These are phyloP conservation scores for Acholoe squamosa DNA, from an alignment of 2,888 invertebrate genomes.

Conservation along the genomic window DNA sequence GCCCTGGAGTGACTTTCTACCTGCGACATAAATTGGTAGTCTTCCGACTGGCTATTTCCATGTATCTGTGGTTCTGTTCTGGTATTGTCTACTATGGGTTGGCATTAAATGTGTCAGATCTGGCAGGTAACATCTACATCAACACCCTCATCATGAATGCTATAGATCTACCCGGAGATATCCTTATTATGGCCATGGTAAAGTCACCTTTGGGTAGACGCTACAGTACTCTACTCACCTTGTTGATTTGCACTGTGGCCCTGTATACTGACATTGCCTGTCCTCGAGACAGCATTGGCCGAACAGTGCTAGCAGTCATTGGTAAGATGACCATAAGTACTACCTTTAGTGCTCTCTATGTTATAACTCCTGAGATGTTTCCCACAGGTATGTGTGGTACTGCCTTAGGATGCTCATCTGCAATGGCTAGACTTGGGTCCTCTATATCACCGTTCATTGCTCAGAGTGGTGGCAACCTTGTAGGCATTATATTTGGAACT, in stretches of 20 bases:
- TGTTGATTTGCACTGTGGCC: neutral
- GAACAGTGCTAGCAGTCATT: neutral
- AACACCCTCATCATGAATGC: neutral
- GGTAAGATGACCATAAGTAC: neutral
- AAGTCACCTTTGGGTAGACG: slow-evolving; percentile 9
- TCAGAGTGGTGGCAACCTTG: neutral
- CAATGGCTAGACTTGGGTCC: slow-evolving; percentile 9
- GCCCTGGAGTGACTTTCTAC: neutral
- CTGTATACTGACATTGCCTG: neutral
- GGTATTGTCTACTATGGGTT: neutral
- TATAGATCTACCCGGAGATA: neutral
- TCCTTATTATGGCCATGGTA: neutral
- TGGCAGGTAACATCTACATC: slow-evolving; percentile 13
- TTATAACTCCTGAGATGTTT: neutral
- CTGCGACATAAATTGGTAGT: neutral
- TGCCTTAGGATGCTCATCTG: neutral
- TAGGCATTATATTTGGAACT: neutral
- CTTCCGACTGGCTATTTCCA: neutral
- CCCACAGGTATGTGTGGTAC: slow-evolving; percentile 28
- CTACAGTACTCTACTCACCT: neutral
- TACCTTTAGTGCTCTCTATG: neutral
- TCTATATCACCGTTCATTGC: neutral
- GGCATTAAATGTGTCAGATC: neutral
- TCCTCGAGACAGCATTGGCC: neutral
- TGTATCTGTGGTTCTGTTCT: slow-evolving; percentile 12